Evolutionary conservation across 1,140 invertebrate species (phyloP).

Genomic region (Nasonia giraulti): DNA sequence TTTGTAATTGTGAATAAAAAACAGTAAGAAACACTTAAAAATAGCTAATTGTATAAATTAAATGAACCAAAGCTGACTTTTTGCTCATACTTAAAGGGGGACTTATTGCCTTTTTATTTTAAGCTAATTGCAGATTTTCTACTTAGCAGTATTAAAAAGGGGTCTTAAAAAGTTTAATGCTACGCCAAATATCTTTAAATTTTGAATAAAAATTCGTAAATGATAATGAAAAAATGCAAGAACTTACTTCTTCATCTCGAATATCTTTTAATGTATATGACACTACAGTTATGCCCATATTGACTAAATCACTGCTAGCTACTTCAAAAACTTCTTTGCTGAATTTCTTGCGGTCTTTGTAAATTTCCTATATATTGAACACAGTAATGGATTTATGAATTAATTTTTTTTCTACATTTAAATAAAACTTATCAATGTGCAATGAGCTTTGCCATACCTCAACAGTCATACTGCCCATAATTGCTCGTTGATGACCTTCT

Average conservation of each 20-base stretch:
- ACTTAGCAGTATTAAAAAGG: constrained; percentile 49
- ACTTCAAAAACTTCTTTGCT: constrained; percentile 97
- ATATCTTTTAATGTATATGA: constrained; percentile 99
- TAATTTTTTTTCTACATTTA: background rate
- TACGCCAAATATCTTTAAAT: constrained; percentile 28
- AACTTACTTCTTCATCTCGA: constrained; percentile 94
- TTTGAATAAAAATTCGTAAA: constrained; percentile 24
- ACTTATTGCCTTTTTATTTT: constrained; percentile 53
- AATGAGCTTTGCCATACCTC: constrained; percentile 77
- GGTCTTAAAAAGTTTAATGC: constrained; percentile 23
- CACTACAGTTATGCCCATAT: constrained; percentile 98
- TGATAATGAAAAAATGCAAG: constrained; percentile 23
- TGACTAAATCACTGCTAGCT: constrained; percentile 95
- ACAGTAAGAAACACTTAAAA: constrained; percentile 57
- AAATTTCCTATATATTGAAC: constrained; percentile 87
- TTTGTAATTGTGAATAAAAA: constrained; percentile 60
- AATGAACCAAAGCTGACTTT: constrained; percentile 37
- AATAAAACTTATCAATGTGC: background rate
- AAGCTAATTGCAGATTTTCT: constrained; percentile 43
- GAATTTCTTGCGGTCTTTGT: constrained; percentile 99
- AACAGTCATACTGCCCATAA: constrained; percentile 99
- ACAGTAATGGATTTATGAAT: constrained; percentile 21
- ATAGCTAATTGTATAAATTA: constrained; percentile 53
- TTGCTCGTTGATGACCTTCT: constrained; percentile 97
- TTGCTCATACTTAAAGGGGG: constrained; percentile 57